Evolutionary conservation across 2,888 invertebrate species (phyloP), one percentile per base, ranked within the genome.

Genomic region (Nemurella pictetii): DNA sequence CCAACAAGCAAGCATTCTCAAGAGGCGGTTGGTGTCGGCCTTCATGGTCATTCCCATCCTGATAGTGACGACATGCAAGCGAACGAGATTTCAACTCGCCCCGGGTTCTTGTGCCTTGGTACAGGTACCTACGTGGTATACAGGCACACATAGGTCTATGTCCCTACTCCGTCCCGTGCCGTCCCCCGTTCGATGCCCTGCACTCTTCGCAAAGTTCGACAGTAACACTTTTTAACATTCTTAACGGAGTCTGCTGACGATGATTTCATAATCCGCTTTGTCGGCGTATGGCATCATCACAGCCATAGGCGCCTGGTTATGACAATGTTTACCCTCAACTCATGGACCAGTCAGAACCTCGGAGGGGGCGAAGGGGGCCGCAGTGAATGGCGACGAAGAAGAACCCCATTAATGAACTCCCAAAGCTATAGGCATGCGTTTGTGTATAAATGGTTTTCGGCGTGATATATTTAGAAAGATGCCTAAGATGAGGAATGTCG

Each of bases 401-500:
- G 55, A 55, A 55, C 20, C 55, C 55, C 55, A 20, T 55, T 55
- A 55, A 55, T 55, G 55, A 55, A 55, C 55, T 55, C 35, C 55
- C 20, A 20, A 20, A 15, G 55, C 55, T 55, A 55, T 7, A 55
- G 55, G 55, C 55, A 55, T 55, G 55, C 55, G 55, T 55, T 55
- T 55, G 55, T 55, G 55, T 55, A 55, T 55, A 20, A 55, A 55
- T 55, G 55, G 5, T 55, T 55, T 55, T 55, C 55, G 55, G 55
- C 20, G 55, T 55, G 29, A 28, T 78, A 78, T 78, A 78, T 78
- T 78, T 78, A 78, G 78, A 78, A 78, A 28, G 78, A n/a, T 26
- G 78, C 78, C 78, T 78, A 78, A 78, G n/a, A 78, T n/a, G 78
- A 78, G 30, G 78, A 78, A 78, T 78, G 78, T n/a, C 30, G 78